Conservation (phyloP, 2,888 invertebrate genomes). For the Sminthurides aquaticus region DNA sequence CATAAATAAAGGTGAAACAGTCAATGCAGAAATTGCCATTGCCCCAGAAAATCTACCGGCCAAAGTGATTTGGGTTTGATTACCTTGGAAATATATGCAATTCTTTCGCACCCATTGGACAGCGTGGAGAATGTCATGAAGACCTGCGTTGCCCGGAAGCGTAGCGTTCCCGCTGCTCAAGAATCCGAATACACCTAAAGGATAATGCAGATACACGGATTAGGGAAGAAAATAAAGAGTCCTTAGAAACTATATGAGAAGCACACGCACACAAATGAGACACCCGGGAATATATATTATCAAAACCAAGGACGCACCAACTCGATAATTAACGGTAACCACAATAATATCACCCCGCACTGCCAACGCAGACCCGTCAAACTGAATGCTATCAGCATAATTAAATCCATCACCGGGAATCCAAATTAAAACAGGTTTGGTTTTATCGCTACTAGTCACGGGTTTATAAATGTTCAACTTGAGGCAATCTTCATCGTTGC, state of each 20-base stretch:
- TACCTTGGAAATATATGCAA: constrained; percentile 45
- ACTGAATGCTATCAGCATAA: constrained; percentile 51
- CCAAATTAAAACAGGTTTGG: constrained; percentile 43
- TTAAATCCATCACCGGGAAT: constrained; percentile 47
- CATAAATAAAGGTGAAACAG: constrained; percentile 28
- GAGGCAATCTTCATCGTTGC: constrained; percentile 44
- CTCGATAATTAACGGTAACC: constrained; percentile 53
- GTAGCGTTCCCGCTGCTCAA: constrained; percentile 42
- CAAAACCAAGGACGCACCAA: no score
- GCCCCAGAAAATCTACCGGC: constrained; percentile 46
- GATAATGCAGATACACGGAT: no score
- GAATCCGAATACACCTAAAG: constrained; percentile 46
- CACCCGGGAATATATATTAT: no score
- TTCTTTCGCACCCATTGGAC: constrained; percentile 45
- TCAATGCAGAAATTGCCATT: constrained; percentile 43
- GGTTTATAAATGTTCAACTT: constrained; percentile 44
- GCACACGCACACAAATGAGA: no score
- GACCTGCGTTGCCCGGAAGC: constrained; percentile 45
- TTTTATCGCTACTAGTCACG: neutral
- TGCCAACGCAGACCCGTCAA: constrained; percentile 52
- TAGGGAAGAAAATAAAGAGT: no score
- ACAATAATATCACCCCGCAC: constrained; percentile 51
- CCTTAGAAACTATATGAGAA: no score
- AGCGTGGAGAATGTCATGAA: constrained; percentile 46
- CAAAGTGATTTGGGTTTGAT: constrained; percentile 44